These are phyloP conservation scores for Drosophila buzzatii DNA, from an alignment of 2,888 invertebrate genomes.

Conservation along the genomic window DNA sequence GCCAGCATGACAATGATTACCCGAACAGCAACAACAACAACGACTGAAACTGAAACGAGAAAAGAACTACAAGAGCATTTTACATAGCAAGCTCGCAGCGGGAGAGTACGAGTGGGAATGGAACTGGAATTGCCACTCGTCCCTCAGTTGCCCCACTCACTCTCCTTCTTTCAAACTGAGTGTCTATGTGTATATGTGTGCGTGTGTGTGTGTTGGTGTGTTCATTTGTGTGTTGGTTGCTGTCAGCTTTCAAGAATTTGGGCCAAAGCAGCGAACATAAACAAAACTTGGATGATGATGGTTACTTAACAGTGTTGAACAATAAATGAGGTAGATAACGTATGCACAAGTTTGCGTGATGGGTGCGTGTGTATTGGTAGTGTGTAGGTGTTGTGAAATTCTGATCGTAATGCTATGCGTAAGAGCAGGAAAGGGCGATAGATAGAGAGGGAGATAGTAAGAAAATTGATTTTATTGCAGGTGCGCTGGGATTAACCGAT, in stretches of 20 bases:
- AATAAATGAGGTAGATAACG: conserved; percentile 55
- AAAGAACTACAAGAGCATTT: conserved; percentile 38
- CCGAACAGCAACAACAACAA: conserved; percentile 21
- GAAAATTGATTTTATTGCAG: conserved; percentile 22
- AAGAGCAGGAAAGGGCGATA: not conserved
- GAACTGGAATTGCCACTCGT: conserved; percentile 28
- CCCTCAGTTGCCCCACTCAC: not conserved
- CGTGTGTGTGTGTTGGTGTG: not conserved
- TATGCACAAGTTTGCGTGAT: conserved; percentile 15
- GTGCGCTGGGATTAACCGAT: conserved; percentile 31
- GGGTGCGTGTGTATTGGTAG: conserved; percentile 18
- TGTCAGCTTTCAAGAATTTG: conserved; percentile 75
- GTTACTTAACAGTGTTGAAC: conserved; percentile 77
- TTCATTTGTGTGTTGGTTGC: conserved; percentile 32
- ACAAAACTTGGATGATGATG: conserved; percentile 72
- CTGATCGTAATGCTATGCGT: conserved; percentile 17
- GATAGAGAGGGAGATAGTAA: not conserved
- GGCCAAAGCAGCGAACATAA: conserved; percentile 74
- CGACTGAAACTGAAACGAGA: conserved; percentile 44
- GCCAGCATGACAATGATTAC: conserved; percentile 79
- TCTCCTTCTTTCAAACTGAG: conserved; percentile 1
- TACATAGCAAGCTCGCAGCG: conserved; percentile 54
- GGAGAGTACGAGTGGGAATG: conserved; percentile 37
- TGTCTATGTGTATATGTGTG: not conserved
- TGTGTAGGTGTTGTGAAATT: conserved; percentile 48